Evolutionary conservation across 2,113 vertebrate genomes (phyloP).

Genomic region (Australoheros scitulus): DNA sequence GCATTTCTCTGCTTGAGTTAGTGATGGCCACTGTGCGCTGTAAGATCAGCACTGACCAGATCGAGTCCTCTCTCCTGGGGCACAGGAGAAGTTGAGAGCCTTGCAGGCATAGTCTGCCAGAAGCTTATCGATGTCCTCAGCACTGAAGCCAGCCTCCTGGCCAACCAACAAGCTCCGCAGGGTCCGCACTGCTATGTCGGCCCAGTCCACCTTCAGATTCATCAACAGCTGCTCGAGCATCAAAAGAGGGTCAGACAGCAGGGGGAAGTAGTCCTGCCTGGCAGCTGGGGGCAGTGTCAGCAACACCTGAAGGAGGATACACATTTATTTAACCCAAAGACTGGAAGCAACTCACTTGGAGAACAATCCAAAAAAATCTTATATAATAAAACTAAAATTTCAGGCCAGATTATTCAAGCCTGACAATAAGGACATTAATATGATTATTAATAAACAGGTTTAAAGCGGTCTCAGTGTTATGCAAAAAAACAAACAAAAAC

Average conservation of each 20-base stretch:
- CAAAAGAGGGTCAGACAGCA: constrained; percentile 89
- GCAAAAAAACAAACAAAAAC: neutral
- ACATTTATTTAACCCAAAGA: neutral
- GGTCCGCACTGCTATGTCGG: constrained; percentile 82
- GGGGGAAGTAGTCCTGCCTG: constrained; percentile 86
- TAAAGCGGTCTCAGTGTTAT: neutral
- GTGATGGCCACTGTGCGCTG: neutral
- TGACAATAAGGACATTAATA: neutral
- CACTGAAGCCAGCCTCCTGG: constrained; percentile 84
- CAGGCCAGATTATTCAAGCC: neutral
- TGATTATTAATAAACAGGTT: neutral
- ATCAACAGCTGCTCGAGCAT: constrained; percentile 97
- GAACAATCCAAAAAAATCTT: neutral
- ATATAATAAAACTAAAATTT: neutral
- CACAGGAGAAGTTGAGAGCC: constrained; percentile 91
- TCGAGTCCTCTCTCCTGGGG: constrained; percentile 83
- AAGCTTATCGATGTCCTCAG: constrained; percentile 85
- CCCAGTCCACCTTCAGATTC: constrained; percentile 99
- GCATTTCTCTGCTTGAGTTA: neutral
- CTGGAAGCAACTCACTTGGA: neutral
- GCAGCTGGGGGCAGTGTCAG: constrained; percentile 88
- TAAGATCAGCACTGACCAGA: constrained; percentile 81
- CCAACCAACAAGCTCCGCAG: constrained; percentile 84
- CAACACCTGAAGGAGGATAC: constrained; percentile 81
- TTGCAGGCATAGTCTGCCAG: constrained; percentile 89